Evolutionary conservation across 2,113 vertebrate species (phyloP).

Genomic region (Anser cygnoides): DNA sequence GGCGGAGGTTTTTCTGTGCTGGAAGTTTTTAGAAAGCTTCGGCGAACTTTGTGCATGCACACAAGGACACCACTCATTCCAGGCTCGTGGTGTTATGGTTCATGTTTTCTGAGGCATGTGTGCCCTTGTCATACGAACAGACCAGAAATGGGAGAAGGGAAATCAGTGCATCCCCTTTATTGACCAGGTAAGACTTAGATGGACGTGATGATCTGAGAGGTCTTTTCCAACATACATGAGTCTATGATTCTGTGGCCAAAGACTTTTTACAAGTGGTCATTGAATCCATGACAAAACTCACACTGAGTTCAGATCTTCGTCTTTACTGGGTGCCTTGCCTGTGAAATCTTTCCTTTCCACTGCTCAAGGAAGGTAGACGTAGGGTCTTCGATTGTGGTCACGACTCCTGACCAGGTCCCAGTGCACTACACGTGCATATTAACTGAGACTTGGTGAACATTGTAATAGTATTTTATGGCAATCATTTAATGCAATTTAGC

Average conservation of each 20-base stretch:
- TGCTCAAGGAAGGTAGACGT: not conserved
- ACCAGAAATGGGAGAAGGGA: not conserved
- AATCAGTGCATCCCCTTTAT: not conserved
- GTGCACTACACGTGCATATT: accelerated
- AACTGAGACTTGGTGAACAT: not conserved
- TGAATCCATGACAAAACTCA: not conserved
- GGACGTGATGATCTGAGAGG: too few species aligned
- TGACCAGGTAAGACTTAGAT: not conserved
- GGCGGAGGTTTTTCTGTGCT: not conserved
- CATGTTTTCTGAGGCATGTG: not conserved
- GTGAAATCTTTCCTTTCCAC: not conserved
- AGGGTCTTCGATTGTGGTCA: not conserved
- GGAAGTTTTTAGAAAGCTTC: not conserved
- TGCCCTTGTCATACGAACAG: not conserved
- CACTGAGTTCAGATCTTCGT: not conserved
- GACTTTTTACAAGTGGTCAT: not conserved
- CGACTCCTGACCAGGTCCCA: not conserved
- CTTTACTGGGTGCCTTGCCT: not conserved
- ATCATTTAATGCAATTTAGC: slow-evolving; percentile 18
- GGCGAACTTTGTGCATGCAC: not conserved
- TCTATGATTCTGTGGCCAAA: not conserved
- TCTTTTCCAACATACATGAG: too few species aligned
- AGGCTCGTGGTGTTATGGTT: not conserved
- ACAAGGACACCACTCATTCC: not conserved
- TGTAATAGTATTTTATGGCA: not conserved